A percentile compares a stretch with the other conserved stretches of the same genome.
Conservation (phyloP, 2,888 invertebrate genomes). For the Campoletis raptor region DNA sequence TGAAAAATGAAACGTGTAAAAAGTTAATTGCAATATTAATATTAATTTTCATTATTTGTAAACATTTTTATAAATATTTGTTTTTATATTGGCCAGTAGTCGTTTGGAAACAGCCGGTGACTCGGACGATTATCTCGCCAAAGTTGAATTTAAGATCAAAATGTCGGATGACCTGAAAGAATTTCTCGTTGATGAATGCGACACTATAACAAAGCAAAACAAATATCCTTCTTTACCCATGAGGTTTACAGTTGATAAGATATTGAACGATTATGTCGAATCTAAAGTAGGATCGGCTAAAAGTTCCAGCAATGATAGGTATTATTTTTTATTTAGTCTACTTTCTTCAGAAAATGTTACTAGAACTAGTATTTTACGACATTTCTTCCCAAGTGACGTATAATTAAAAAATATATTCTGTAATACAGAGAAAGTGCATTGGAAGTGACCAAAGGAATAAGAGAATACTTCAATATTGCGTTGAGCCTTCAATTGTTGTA, state of each 20-base stretch:
- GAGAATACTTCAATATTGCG: conserved; percentile 97
- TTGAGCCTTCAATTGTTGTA: conserved; percentile 96
- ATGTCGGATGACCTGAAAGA: conserved; percentile 97
- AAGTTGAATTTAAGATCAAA: conserved; percentile 93
- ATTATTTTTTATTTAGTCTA: background rate
- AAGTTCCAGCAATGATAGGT: conserved; percentile 88
- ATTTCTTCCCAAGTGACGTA: background rate
- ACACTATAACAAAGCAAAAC: conserved; percentile 94
- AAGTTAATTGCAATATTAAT: background rate
- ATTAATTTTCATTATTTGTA: background rate
- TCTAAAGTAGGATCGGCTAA: conserved; percentile 91
- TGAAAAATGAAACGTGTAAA: no score
- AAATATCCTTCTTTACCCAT: conserved; percentile 94
- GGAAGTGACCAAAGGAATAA: conserved; percentile 88
- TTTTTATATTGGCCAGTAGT: conserved; percentile 68
- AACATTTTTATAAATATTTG: background rate
- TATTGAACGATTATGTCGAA: conserved; percentile 94
- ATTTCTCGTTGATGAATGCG: conserved; percentile 98
- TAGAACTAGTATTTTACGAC: background rate
- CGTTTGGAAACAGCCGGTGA: conserved; percentile 80
- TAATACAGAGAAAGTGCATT: conserved; percentile 78
- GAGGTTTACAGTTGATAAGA: conserved; percentile 93
- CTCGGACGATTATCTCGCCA: conserved; percentile 79
- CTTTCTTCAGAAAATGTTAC: no score
- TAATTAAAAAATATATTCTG: background rate